Base-by-base conservation (phyloP, 2,888 invertebrate genomes). In the Drosophila heteroneura region DNA sequence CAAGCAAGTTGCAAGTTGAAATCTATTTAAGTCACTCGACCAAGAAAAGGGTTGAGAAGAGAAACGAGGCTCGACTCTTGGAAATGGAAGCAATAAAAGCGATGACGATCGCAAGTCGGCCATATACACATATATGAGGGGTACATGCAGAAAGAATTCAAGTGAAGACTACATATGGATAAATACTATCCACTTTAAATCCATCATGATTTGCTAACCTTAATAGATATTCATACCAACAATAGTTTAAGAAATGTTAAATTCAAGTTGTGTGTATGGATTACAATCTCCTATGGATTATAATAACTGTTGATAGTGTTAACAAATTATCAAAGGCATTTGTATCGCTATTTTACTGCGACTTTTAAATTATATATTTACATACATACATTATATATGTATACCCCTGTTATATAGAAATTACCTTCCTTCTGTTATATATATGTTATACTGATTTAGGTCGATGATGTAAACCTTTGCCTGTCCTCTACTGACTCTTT, bases 41-140 rank as follows among this genome's bases (percentile, higher is more conserved):
- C 33, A 37, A 32, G 47, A 39, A 32, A 41, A 49, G 47, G 47
- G 22, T 16, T 16, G 47, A 47, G 22, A 2, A 7, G 7, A 2
- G 47, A 26, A 60, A 70, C 59, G 52, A 60, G 54, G 63, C 49
- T 54, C 67, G 47, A 52, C 16, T 61, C 30, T 60, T 70, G 28
- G 54, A 70, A 60, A 59, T 68, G 65, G 60, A 68, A 59, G 60
- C 66, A 39, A 79, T 81, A 73, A 81, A 86, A 77, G 44, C 60
- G 22, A 33, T 37, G 41, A 39, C 57, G 49, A 49, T 30, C 39
- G 47, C n/a, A 44, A 22, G 28, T 47, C 32, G 32, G 39, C 30
- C 19, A 16, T 39, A 22, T 2, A 10, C 7, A 22, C 10, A 3
- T 19, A 28, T 49, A 22, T 22, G 14, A 47, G 47, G 44, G 4